Base-by-base conservation (phyloP, 2,888 invertebrate genomes). In the Volucella inanis region DNA sequence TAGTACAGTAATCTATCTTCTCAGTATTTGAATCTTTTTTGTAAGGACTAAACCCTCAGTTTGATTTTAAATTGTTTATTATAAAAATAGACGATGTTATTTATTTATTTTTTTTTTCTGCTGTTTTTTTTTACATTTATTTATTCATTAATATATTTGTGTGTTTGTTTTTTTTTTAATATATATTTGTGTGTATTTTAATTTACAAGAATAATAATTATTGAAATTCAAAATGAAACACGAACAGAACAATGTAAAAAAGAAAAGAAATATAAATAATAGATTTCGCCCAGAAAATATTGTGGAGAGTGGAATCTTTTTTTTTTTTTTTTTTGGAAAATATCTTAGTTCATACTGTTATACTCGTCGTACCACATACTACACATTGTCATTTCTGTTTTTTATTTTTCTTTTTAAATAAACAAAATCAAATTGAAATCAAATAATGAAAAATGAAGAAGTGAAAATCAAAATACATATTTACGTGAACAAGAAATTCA, bases 401-500 rank as follows among this genome's bases (percentile, higher is more conserved):
- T 31, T 31, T 6, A 31, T 31, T 31, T 79, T 54, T 61, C 72
- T 50, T 71, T 55, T 62, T 75, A 41, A 70, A 45, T 59, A 70
- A 78, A 71, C 54, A 70, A 57, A 31, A 64, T 49, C 31, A 64
- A 64, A 70, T 50, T 54, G n/a, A 22, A 54, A 47, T 64, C 43
- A 64, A 38, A 9, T 54, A 59, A 59, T 59, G n/a, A 64, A 31
- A 22, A 39, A 70, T 67, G 49, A 54, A 70, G 52, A 64, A 31
- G 31, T 31, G 6, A 6, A 57, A 81, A 57, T 57, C 38, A 78
- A 55, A 61, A 81, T 64, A 65, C 55, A 49, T 65, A 57, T 39
- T 62, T 62, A 78, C 67, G 64, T 79, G 64, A 70, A 75, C 71
- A 72, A 64, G 62, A 31, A 68, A 68, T 68, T 68, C 39, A 78